A percentile compares a stretch with the other conserved stretches of the same genome.
Evolutionary conservation across 92 coral and sea anemone species (phyloP).

Genomic region (Montipora capitata): DNA sequence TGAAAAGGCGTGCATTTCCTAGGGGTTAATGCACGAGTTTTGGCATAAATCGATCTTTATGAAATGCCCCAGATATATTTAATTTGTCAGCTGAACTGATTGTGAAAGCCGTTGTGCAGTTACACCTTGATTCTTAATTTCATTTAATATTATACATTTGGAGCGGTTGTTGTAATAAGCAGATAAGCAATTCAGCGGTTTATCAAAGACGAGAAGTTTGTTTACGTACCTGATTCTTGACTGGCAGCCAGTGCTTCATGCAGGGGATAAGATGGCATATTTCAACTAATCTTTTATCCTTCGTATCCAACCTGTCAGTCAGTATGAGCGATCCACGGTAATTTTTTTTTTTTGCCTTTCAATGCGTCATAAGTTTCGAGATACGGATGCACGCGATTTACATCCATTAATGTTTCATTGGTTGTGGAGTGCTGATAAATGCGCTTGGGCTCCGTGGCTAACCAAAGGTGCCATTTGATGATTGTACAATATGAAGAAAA

Average conservation of each 20-base stretch:
- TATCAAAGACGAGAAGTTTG: not conserved
- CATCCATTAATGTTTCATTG: not conserved
- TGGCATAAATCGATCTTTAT: too few relatives aligned
- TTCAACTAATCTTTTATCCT: too few relatives aligned
- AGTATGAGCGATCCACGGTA: not conserved
- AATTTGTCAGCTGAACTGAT: not conserved
- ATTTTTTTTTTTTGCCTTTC: too few relatives aligned
- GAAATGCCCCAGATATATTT: not conserved
- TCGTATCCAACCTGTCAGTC: not conserved
- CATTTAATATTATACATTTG: not conserved
- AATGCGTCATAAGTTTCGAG: not conserved
- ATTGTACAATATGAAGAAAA: not conserved
- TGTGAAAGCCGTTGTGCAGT: not conserved
- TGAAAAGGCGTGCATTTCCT: not conserved
- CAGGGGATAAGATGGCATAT: not conserved
- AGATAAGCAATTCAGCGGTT: not conserved
- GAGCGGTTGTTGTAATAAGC: not conserved
- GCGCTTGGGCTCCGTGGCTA: not conserved
- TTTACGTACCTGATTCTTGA: not conserved
- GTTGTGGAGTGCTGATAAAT: not conserved
- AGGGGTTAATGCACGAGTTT: not conserved
- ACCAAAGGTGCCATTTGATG: not conserved
- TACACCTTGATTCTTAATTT: not conserved
- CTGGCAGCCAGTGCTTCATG: constrained; percentile 15
- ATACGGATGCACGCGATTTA: not conserved